Percentiles rank a stretch among this genome's conserved stretches.
These are phyloP conservation scores for Cryptoblepharus egeriae DNA, from an alignment of 2,797 vertebrate species.

Conservation along the genomic window DNA sequence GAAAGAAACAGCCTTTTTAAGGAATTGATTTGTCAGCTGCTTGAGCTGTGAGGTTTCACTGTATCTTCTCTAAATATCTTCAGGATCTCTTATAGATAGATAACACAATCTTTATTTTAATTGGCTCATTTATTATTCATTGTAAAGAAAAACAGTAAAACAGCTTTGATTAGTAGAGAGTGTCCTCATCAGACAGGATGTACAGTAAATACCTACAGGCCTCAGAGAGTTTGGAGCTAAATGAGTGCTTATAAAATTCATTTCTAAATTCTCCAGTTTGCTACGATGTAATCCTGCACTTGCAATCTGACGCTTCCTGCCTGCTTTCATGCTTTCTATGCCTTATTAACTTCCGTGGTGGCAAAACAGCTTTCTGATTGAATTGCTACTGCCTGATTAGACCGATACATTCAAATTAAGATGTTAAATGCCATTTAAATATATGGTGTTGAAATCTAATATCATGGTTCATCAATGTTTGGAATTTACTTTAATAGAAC, in stretches of 20 bases:
- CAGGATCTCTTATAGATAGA: background rate
- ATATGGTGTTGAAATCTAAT: conserved; percentile 52
- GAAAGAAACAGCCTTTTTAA: background rate
- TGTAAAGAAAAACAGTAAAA: conserved; percentile 8
- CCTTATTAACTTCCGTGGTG: conserved; percentile 49
- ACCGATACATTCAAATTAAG: conserved; percentile 47
- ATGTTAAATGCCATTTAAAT: conserved; percentile 54
- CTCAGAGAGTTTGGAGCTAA: conserved; percentile 4
- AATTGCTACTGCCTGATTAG: conserved; percentile 57
- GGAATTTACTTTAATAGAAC: conserved; percentile 53
- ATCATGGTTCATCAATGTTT: conserved; percentile 52
- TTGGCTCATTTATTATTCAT: conserved; percentile 14
- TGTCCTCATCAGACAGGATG: background rate
- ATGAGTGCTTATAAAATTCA: conserved; percentile 29
- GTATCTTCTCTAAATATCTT: background rate
- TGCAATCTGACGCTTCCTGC: conserved; percentile 16
- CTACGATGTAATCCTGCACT: background rate
- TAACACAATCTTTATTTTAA: background rate
- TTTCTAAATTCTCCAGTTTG: conserved; percentile 34
- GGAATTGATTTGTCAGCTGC: background rate
- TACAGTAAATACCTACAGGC: background rate
- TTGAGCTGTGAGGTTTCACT: background rate
- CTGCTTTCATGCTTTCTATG: conserved; percentile 47
- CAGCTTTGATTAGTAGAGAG: background rate
- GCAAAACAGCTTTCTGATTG: conserved; percentile 45